Evolutionary conservation across 2,888 invertebrate genomes (phyloP), one percentile per base, ranked within the genome.

Genomic region (Spodoptera exigua): DNA sequence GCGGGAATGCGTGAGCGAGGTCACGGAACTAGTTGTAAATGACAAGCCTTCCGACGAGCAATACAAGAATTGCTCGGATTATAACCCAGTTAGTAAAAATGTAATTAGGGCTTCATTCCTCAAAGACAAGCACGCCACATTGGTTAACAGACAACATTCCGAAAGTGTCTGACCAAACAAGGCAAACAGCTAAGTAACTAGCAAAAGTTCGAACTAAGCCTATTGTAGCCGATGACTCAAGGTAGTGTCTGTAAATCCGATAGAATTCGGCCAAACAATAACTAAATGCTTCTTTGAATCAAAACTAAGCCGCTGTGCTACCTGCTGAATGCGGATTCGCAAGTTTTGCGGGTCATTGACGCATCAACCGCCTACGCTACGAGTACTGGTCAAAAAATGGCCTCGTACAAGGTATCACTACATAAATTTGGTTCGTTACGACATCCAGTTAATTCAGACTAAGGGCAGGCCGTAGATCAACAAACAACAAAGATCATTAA

Each of bases 1-100:
- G 92, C 91, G 92, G 93, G 94, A 93, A 94, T 93, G 94, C 92
- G 93, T 94, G 91, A 92, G 94, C 94, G 94, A 94, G 94, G 94
- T 94, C 94, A 94, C 93, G 89, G 92, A 94, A 93, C 94, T 94
- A 93, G 93, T 94, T 91, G 93, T 93, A 90, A 91, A 91, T 93
- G 92, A 93, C 93, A 92, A 89, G 89, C 88, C 89, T 91, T 89
- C 88, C 87, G 86, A 89, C 85, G 88, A 91, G 87, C 87, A 89
- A 88, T 85, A 85, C 81, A 81, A 86, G 85, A 85, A 88, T 87
- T 87, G 84, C 85, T 87, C 80, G 81, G 85, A 87, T 88, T 85
- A 85, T 83, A 83, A 81, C 82, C 82, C 76, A 84, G 78, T 80
- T 79, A 76, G 63, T 73, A 74, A 70, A 78, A 78, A 70, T 17